Evolutionary conservation across 2,797 vertebrate species (phyloP).

Genomic region (Darevskia nairensis): DNA sequence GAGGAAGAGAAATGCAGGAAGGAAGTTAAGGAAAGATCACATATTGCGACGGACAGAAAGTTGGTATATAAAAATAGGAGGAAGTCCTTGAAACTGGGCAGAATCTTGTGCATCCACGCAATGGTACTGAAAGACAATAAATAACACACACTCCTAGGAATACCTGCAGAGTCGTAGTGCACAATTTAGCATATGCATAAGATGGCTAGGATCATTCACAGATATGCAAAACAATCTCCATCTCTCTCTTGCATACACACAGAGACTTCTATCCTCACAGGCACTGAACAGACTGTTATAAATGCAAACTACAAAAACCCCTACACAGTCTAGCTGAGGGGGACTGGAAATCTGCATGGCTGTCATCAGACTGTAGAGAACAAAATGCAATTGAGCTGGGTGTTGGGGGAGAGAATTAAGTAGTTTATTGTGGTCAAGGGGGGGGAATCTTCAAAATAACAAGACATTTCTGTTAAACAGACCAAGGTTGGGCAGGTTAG

Average conservation of each 20-base stretch:
- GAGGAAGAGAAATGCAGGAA: background rate
- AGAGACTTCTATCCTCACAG: slow-evolving; percentile 22
- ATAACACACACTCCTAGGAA: background rate
- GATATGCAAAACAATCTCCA: slow-evolving; percentile 6
- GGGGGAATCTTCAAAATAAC: background rate
- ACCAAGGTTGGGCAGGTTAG: background rate
- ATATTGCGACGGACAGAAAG: background rate
- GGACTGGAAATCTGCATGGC: slow-evolving; percentile 18
- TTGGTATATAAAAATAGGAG: background rate
- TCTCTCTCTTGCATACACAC: background rate
- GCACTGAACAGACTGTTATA: slow-evolving; percentile 31
- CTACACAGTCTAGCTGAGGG: slow-evolving; percentile 21
- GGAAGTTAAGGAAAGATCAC: background rate
- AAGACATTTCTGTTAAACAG: background rate
- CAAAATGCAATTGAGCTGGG: background rate
- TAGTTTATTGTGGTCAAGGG: background rate
- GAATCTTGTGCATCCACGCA: background rate
- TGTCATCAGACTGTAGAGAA: slow-evolving; percentile 10
- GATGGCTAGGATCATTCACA: slow-evolving; percentile 17
- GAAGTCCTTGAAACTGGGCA: background rate
- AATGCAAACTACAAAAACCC: background rate
- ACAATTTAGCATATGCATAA: slow-evolving; percentile 1
- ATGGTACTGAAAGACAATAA: background rate
- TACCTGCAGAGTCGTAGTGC: background rate
- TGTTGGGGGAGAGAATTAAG: background rate